These are phyloP conservation scores for Oreocharis arfaki DNA, from an alignment of 2,113 vertebrate genomes.

Conservation along the genomic window DNA sequence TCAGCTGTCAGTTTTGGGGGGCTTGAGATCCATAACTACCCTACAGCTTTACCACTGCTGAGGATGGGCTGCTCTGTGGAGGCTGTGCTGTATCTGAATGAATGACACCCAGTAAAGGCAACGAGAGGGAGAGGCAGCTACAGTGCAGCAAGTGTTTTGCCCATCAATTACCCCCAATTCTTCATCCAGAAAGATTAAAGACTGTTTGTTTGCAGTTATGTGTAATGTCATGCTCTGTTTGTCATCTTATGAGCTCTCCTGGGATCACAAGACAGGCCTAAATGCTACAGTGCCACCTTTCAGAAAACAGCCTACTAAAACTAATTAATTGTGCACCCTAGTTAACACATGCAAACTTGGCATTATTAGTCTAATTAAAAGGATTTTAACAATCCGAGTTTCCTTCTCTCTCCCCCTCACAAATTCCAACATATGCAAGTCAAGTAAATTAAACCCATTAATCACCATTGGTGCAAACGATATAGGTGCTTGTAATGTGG, in stretches of 20 bases:
- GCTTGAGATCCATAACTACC: not conserved
- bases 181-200: slow-evolving; percentile 43
- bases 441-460: slow-evolving; percentile 78
- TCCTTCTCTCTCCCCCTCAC: slow-evolving; percentile 6
- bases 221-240: slow-evolving; percentile 61
- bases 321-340: slow-evolving; percentile 69
- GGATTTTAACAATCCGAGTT: slow-evolving; percentile 63
- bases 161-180: slow-evolving; percentile 17
- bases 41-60: not conserved
- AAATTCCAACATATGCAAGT: slow-evolving; percentile 47
- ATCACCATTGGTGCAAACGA: slow-evolving; percentile 72
- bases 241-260: slow-evolving; percentile 60
- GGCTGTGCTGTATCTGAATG: not conserved
- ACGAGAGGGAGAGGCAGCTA: not conserved
- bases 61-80: not conserved
- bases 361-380: slow-evolving; percentile 79
- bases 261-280: slow-evolving; percentile 36
- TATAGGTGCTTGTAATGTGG: slow-evolving; percentile 41
- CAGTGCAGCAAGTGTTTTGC: not conserved
- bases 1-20: not conserved
- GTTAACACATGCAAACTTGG: slow-evolving; percentile 72
- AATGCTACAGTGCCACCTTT: slow-evolving; percentile 49
- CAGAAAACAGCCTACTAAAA: slow-evolving; percentile 63
- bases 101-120: not conserved
- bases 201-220: slow-evolving; percentile 47